Conservation (phyloP, 64 coral and sea anemone genomes). For the Exaiptasia diaphana region DNA sequence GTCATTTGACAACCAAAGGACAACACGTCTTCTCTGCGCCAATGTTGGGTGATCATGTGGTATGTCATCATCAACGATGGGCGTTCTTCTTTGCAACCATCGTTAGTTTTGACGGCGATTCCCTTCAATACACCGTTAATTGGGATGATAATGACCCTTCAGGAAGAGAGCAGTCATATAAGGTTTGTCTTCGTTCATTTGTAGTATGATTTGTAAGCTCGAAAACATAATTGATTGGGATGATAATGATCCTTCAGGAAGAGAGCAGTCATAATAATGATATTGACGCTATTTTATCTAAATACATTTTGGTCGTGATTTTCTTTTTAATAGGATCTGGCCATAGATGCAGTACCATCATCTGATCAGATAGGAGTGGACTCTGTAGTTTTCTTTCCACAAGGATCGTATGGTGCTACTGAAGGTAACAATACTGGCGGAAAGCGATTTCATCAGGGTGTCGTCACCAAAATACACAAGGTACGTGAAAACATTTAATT, state of each 20-base stretch:
- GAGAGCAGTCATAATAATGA: constrained; percentile 56
- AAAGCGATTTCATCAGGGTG: constrained; percentile 55
- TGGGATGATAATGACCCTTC: constrained; percentile 90
- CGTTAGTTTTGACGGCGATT: constrained; percentile 64
- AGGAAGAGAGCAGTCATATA: constrained; percentile 73
- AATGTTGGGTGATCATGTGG: constrained; percentile 82
- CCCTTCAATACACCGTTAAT: constrained; percentile 79
- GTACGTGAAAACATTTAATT: background rate
- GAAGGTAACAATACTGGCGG: constrained; percentile 87
- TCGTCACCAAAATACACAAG: constrained; percentile 36
- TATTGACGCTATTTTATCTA: too few species aligned
- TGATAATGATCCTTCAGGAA: constrained; percentile 72
- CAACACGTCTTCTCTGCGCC: constrained; percentile 30
- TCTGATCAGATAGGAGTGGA: constrained; percentile 79
- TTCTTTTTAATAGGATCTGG: constrained; percentile 20
- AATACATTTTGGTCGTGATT: background rate
- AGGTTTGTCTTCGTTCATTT: constrained; percentile 23
- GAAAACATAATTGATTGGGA: constrained; percentile 93
- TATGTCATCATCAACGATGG: constrained; percentile 79
- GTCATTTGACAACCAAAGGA: background rate
- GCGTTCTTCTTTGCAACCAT: constrained; percentile 77
- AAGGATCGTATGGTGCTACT: constrained; percentile 76
- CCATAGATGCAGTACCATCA: constrained; percentile 38
- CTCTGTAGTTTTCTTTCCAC: constrained; percentile 86
- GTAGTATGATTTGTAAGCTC: background rate